These are phyloP conservation scores for Nilaparvata lugens DNA, from an alignment of 1,140 invertebrate species.

Conservation along the genomic window DNA sequence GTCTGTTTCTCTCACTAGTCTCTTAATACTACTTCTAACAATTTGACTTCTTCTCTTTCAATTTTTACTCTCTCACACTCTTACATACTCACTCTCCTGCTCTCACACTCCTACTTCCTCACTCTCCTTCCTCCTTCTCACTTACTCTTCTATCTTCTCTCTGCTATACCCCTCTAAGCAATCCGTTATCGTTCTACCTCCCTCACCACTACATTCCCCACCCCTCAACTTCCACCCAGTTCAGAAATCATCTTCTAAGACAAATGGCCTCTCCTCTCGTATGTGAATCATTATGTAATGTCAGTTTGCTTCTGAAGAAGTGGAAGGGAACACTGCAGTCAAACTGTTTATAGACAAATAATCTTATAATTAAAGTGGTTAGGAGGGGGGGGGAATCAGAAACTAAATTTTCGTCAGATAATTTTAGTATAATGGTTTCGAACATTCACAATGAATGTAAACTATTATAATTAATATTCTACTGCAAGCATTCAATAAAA, in stretches of 20 bases:
- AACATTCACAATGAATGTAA: too few species aligned
- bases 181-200: background rate
- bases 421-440: too few species aligned
- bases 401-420: too few species aligned
- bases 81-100: background rate
- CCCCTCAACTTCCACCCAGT: too few species aligned
- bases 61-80: background rate
- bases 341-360: too few species aligned
- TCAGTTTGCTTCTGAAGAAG: background rate
- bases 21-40: too few species aligned
- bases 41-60: too few species aligned
- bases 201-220: background rate
- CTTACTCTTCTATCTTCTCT: background rate
- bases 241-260: constrained; percentile 2
- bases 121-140: background rate
- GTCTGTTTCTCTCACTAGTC: too few species aligned
- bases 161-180: background rate
- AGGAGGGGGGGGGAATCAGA: too few species aligned
- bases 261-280: background rate
- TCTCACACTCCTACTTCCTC: background rate
- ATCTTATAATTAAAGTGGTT: too few species aligned
- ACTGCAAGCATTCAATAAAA: too few species aligned
- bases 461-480: too few species aligned
- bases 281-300: background rate
- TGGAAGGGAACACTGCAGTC: background rate